Percentiles rank a stretch among this genome's conserved stretches.
These are phyloP conservation scores for Ptychadena robeensis DNA, from an alignment of 2,797 vertebrate genomes.

Conservation along the genomic window DNA sequence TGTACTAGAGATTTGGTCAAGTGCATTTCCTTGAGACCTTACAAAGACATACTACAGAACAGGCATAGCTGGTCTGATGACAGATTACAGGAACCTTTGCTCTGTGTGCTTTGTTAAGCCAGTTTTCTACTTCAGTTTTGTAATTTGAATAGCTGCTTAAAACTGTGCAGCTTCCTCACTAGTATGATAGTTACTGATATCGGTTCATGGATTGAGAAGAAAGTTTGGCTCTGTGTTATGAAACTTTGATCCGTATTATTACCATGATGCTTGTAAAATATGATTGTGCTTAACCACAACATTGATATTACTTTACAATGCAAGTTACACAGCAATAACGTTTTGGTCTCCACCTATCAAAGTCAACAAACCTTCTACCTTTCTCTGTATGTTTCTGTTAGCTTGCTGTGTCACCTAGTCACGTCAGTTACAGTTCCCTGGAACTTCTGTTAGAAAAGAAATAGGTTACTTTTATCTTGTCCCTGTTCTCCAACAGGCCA, in stretches of 20 bases:
- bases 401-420: not conserved
- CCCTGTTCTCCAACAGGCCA: not conserved
- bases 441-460: not conserved
- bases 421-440: not conserved
- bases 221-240: not conserved
- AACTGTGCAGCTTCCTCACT: not conserved
- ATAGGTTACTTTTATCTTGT: not conserved
- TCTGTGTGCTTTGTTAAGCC: not conserved
- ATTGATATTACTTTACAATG: not conserved
- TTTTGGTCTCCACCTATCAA: slow-evolving; percentile 1
- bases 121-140: not conserved
- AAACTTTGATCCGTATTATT: slow-evolving; percentile 1
- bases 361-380: not conserved
- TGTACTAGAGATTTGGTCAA: too few relatives aligned
- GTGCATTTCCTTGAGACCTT: not conserved
- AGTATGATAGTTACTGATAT: not conserved
- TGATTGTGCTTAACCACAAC: not conserved
- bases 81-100: not conserved
- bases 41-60: not conserved
- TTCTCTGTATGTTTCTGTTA: not conserved
- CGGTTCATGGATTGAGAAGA: not conserved
- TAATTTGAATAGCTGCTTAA: not conserved
- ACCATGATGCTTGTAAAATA: not conserved
- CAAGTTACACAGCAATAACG: not conserved
- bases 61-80: not conserved